Conservation (phyloP, 2,113 vertebrate species). For the Scytalopus superciliaris region DNA sequence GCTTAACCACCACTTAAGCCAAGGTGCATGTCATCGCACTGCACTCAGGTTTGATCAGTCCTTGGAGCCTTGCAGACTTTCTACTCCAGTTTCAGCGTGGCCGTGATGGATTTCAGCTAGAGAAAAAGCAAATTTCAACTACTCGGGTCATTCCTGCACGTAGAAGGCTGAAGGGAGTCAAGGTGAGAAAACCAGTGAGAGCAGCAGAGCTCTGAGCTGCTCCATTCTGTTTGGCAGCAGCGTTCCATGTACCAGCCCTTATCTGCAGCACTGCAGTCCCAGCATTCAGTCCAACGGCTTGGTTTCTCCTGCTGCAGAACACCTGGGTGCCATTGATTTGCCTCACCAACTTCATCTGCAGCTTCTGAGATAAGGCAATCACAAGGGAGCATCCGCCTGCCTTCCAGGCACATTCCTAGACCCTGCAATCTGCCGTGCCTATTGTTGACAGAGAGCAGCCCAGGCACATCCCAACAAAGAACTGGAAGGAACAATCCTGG, state of each 20-base stretch:
- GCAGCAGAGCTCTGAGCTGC: neutral
- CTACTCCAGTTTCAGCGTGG: neutral
- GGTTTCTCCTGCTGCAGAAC: neutral
- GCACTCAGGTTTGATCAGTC: neutral
- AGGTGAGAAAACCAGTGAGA: neutral
- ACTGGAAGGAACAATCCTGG: neutral
- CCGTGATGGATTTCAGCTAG: neutral
- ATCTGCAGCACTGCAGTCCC: slow-evolving; percentile 21
- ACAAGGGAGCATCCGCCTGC: neutral
- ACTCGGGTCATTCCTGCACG: neutral
- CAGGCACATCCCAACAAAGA: neutral
- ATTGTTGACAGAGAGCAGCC: neutral
- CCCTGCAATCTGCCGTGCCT: neutral
- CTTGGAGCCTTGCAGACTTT: neutral
- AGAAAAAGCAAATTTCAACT: neutral
- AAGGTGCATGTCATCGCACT: neutral
- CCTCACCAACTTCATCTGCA: neutral
- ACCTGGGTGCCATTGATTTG: neutral
- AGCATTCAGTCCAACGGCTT: neutral
- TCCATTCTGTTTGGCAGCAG: neutral
- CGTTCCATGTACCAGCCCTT: neutral
- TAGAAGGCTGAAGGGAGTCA: neutral
- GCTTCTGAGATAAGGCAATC: slow-evolving; percentile 24
- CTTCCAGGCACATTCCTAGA: neutral
- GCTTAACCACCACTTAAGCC: neutral